Evolutionary conservation across 2,888 invertebrate species (phyloP).

Genomic region (Melinaea marsaeus): DNA sequence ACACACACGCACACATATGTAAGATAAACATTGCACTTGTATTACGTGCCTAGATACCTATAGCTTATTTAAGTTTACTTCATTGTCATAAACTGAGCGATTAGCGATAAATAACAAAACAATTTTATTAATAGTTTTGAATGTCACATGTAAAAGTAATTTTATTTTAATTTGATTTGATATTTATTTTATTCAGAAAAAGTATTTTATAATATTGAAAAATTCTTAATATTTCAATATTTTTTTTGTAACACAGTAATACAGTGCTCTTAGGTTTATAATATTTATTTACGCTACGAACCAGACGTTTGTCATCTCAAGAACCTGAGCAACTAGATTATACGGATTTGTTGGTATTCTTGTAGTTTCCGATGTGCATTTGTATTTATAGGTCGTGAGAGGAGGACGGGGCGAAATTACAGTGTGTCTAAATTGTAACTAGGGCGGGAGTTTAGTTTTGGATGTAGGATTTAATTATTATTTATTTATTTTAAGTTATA

Average conservation of each 20-base stretch:
- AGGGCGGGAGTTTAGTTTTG: no score
- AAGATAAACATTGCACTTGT: conserved; percentile 54
- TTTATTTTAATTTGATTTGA: no score
- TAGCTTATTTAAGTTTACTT: neutral
- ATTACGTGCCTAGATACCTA: conserved; percentile 49
- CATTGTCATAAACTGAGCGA: conserved; percentile 8
- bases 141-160: neutral
- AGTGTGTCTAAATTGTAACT: neutral
- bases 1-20: conserved; percentile 27
- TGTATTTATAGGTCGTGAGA: conserved; percentile 23
- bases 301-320: conserved; percentile 45
- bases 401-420: neutral
- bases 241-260: conserved; percentile 1
- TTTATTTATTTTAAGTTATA: no score
- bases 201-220: neutral
- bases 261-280: conserved; percentile 14
- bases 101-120: neutral
- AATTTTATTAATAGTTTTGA: neutral
- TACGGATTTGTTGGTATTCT: conserved; percentile 26
- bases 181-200: no score
- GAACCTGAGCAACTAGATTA: conserved; percentile 25
- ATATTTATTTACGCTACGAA: conserved; percentile 46
- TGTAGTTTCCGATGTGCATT: conserved; percentile 22
- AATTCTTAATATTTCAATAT: neutral
- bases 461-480: no score